Base-by-base conservation (phyloP, 2,888 invertebrate species). In the Xanthostigma xanthostigma region DNA sequence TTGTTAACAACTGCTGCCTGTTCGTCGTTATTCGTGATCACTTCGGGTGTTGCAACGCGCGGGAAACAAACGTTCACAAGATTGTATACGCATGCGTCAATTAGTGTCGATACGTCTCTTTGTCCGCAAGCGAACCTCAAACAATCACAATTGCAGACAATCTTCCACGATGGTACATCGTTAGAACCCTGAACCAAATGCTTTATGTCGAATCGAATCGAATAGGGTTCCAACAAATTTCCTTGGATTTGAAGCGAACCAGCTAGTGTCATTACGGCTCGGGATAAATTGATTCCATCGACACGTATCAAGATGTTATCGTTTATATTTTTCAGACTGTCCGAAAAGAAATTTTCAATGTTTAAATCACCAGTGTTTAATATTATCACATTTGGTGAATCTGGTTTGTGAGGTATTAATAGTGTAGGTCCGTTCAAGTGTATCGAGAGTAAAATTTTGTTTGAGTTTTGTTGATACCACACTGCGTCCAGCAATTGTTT, bases 301-400 rank as follows among this genome's bases (percentile, higher is more conserved):
- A 86, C 68, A 59, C 81, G 80, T 36, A 84, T 64, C 44, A 86
- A 64, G 51, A 85, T 76, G 58, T 85, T 84, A 63, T 86, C 85
- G 11, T 82, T 73, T 27, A 79, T 70, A 3, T 73, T 73, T 35
- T 60, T 66, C n/a, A 53, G 51, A 5, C 59, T 50, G 48, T 70
- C 71, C 33, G 69, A 65, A 67, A 88, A 86, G 67, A 84, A 84
- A 62, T 89, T 90, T 62, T 85, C 84, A 27, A 88, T 78, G 8
- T 74, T 73, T n/a, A 89, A 70, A 59, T 84, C 79, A 44, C 88
- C 84, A 65, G 80, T 75, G 59, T 84, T 83, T n/a, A 87, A 67
- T 17, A 88, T 77, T 43, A 89, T 64, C 8, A 87, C 70, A 61
- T 84, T 85, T 0, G 85, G 84, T 1, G 84, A 84, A 8, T 83